Conservation (phyloP, 2,888 invertebrate genomes). For the Napeogenes inachia region DNA sequence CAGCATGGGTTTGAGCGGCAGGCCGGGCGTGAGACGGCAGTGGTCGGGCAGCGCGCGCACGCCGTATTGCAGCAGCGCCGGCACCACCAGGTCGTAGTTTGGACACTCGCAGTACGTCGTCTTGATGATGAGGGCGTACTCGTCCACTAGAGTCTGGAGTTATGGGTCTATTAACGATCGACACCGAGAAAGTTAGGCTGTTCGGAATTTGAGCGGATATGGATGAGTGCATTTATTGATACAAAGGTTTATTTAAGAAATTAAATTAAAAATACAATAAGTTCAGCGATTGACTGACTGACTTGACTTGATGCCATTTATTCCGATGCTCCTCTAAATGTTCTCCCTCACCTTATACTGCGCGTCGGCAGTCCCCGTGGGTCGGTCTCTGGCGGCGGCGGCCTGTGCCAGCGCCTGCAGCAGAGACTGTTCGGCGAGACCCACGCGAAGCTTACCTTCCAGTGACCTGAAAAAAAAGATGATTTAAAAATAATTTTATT, state of each 20-base stretch:
- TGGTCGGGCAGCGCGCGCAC: constrained; percentile 83
- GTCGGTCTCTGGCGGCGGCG: constrained; percentile 80
- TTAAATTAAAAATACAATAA: too few relatives aligned
- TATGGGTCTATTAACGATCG: background rate
- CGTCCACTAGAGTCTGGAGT: constrained; percentile 80
- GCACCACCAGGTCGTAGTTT: constrained; percentile 91
- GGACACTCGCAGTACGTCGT: constrained; percentile 98
- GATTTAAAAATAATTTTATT: too few relatives aligned
- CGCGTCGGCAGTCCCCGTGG: too few relatives aligned
- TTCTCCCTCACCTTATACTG: too few relatives aligned
- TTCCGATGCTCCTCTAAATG: too few relatives aligned
- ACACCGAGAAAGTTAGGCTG: background rate
- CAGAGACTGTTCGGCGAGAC: constrained; percentile 97
- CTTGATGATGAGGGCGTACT: constrained; percentile 87
- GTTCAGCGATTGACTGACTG: too few relatives aligned
- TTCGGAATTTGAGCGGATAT: background rate
- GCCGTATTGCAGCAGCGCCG: constrained; percentile 86
- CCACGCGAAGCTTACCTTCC: constrained; percentile 96
- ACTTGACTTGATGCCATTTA: too few relatives aligned
- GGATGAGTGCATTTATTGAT: too few relatives aligned
- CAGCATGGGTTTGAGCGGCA: constrained; percentile 98
- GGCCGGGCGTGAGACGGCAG: constrained; percentile 93
- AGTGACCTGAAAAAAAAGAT: constrained; percentile 93
- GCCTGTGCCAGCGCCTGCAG: constrained; percentile 94
- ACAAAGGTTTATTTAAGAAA: too few relatives aligned